A percentile compares a stretch with the other conserved stretches of the same genome.
phyloP scores from a whole-genome alignment of 2,888 invertebrate species.

The Poecilus cupreus region DNA sequence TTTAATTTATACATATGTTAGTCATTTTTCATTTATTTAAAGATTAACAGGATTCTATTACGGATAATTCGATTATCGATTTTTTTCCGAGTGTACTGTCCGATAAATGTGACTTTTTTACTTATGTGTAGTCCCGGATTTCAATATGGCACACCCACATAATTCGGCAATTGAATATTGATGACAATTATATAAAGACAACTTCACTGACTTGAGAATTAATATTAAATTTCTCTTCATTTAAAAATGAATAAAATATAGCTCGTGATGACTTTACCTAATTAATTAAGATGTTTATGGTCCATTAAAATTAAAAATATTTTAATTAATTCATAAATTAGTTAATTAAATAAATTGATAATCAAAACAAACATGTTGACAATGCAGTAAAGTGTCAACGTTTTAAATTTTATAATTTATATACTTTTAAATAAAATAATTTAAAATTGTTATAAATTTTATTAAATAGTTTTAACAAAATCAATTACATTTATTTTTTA shows the following conservation, averaged over 20 bases:
- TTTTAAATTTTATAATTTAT: neutral
- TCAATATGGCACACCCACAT: neutral
- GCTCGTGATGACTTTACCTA: neutral
- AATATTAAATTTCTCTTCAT: neutral
- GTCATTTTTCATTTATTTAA: neutral
- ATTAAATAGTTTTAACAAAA: neutral
- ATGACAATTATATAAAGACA: neutral
- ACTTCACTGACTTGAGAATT: neutral
- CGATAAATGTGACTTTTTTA: neutral
- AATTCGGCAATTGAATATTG: neutral
- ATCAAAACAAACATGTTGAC: constrained; percentile 25
- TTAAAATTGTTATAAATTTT: neutral
- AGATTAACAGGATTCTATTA: too few species aligned
- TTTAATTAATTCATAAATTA: constrained; percentile 9
- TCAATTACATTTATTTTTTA: neutral
- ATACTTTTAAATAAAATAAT: neutral
- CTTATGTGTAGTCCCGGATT: neutral
- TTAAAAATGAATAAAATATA: neutral
- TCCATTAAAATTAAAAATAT: constrained; percentile 7
- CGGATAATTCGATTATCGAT: too few species aligned
- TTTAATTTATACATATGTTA: constrained; percentile 6
- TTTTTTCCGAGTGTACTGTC: neutral
- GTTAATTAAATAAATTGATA: neutral
- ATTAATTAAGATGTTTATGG: constrained; percentile 2
- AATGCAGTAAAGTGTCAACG: neutral